Evolutionary conservation across 2,113 vertebrate genomes (phyloP).

Genomic region (Amia ocellicauda): DNA sequence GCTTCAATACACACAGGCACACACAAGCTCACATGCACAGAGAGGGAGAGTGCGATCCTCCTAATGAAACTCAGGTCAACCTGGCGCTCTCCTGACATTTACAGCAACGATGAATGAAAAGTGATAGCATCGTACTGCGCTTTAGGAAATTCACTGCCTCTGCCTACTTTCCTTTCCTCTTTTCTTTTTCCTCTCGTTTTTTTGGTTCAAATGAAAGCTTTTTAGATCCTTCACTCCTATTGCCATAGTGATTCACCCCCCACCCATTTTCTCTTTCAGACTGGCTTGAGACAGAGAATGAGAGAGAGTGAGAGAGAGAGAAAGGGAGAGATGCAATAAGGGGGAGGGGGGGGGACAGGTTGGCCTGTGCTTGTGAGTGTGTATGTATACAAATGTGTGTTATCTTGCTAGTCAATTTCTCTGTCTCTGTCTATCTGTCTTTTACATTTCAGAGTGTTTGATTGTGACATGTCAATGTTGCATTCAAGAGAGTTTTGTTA

Average conservation of each 20-base stretch:
- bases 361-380: background rate
- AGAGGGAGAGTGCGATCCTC: background rate
- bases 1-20: background rate
- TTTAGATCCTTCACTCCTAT: background rate
- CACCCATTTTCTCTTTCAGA: background rate
- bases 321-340: too few species aligned
- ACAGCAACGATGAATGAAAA: background rate
- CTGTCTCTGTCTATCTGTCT: too few species aligned
- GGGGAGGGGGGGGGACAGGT: too few species aligned
- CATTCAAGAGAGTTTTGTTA: too few species aligned
- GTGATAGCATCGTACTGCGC: background rate
- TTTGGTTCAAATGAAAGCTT: constrained; percentile 1
- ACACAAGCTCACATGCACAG: background rate
- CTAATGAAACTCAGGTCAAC: background rate
- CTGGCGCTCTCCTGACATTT: background rate
- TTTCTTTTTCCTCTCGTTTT: background rate
- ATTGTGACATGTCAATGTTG: too few species aligned
- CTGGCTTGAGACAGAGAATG: too few species aligned
- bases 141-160: background rate
- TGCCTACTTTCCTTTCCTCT: background rate
- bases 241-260: background rate
- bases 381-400: too few species aligned
- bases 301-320: too few species aligned
- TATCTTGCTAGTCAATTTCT: too few species aligned
- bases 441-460: too few species aligned